phyloP scores from a whole-genome alignment of 2,797 vertebrate genomes.

The Tapera naevia region DNA sequence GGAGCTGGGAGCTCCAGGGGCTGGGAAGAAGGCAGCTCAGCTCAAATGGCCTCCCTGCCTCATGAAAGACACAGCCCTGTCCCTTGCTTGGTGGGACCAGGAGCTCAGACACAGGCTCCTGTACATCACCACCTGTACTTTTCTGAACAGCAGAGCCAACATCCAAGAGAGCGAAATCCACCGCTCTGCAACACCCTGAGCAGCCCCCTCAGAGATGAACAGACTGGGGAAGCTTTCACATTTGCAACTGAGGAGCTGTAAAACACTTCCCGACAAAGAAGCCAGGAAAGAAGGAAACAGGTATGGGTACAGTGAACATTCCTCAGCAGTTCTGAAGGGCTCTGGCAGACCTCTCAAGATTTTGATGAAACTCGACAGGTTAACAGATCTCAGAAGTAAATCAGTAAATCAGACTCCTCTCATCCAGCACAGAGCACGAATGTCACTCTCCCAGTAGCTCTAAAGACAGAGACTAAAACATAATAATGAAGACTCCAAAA shows the following conservation, averaged over 20 bases:
- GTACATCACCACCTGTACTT: background rate
- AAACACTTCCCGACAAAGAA: background rate
- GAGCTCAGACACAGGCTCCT: background rate
- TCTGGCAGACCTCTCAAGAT: background rate
- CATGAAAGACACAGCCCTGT: background rate
- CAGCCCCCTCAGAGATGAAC: background rate
- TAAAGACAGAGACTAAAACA: background rate
- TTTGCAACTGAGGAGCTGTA: background rate
- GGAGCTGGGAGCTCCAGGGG: background rate
- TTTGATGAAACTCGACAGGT: background rate
- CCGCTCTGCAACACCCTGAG: background rate
- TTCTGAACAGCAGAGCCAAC: background rate
- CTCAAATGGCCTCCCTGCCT: background rate
- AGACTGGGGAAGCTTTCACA: background rate
- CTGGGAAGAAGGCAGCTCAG: background rate
- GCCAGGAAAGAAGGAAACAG: background rate
- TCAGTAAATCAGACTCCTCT: background rate
- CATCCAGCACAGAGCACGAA: background rate
- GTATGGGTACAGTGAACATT: background rate
- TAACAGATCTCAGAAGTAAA: background rate
- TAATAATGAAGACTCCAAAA: background rate
- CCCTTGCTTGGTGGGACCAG: background rate
- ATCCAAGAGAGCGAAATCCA: background rate
- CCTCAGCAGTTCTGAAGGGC: background rate
- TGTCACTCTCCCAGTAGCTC: background rate